These are phyloP conservation scores for Drosophila bunnanda DNA, from an alignment of 2,888 invertebrate genomes.

Conservation along the genomic window DNA sequence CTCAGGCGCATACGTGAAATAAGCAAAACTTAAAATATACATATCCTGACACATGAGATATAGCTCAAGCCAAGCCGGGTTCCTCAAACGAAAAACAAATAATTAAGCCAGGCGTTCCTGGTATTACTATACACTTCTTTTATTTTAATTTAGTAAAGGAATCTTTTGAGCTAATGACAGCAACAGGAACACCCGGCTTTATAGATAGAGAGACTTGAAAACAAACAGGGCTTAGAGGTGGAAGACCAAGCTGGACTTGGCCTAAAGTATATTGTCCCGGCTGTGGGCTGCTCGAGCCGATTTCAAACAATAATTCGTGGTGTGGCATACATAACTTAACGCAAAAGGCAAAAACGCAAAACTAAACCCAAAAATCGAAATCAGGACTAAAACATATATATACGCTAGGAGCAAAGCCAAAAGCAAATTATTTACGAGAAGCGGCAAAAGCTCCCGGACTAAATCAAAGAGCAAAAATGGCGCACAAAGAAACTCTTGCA, in stretches of 20 bases:
- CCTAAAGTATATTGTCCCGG: background rate
- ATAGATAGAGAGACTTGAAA: background rate
- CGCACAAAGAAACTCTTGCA: constrained; percentile 70
- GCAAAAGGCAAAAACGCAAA: constrained; percentile 7
- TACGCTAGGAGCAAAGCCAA: constrained; percentile 33
- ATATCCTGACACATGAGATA: background rate
- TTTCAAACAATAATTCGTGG: constrained; percentile 53
- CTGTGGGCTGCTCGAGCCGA: constrained; percentile 17
- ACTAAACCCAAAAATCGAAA: constrained; percentile 22
- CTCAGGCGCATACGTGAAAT: constrained; percentile 18
- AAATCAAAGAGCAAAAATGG: constrained; percentile 48
- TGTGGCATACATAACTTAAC: constrained; percentile 46
- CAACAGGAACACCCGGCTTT: background rate
- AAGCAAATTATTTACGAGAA: constrained; percentile 24
- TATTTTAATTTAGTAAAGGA: background rate
- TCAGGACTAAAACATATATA: constrained; percentile 10
- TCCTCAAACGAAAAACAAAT: background rate
- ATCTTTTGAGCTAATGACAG: no score
- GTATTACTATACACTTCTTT: background rate
- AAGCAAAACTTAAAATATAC: constrained; percentile 3
- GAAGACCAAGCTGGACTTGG: constrained; percentile 6
- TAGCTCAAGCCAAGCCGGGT: constrained; percentile 3
- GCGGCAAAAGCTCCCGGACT: constrained; percentile 23
- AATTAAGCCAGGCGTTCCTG: background rate
- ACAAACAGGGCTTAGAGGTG: background rate